These are phyloP conservation scores for Drosophila truncata DNA, from an alignment of 1,140 invertebrate species.

Conservation along the genomic window DNA sequence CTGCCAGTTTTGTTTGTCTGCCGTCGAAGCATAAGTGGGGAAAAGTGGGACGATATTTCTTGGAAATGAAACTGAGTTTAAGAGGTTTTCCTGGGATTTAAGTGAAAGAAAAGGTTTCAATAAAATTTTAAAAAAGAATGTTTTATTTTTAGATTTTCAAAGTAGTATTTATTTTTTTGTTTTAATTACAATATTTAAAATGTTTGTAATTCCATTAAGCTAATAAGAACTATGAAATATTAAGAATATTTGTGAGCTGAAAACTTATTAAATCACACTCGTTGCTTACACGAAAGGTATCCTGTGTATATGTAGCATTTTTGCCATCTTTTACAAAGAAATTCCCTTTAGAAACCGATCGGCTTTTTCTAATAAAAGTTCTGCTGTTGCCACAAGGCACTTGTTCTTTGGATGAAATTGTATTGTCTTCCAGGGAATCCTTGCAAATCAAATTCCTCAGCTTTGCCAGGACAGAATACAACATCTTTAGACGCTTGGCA, in stretches of 20 bases:
- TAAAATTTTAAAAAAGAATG: neutral
- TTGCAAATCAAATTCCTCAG: slow-evolving; percentile 52
- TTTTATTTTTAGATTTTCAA: neutral
- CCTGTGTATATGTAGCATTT: neutral
- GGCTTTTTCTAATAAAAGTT: slow-evolving; percentile 10
- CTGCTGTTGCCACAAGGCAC: neutral
- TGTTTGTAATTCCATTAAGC: neutral
- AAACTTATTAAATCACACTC: slow-evolving; percentile 59
- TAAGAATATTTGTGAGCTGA: slow-evolving; percentile 51
- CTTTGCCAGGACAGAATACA: slow-evolving; percentile 70
- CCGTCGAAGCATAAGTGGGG: neutral
- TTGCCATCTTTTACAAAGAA: slow-evolving; percentile 14
- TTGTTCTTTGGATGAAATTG: neutral
- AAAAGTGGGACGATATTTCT: slow-evolving; percentile 7
- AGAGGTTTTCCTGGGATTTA: neutral
- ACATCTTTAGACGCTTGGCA: slow-evolving; percentile 76
- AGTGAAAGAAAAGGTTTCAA: neutral
- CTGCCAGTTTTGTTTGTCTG: slow-evolving; percentile 25
- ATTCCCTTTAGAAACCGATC: slow-evolving; percentile 17
- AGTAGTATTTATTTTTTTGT: neutral
- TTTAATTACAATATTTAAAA: neutral
- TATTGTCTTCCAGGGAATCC: neutral
- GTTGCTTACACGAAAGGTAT: neutral
- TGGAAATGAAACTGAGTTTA: neutral
- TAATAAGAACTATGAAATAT: neutral